A percentile compares a stretch with the other conserved stretches of the same genome.
These are phyloP conservation scores for Brachyrhaphis roseni DNA, from an alignment of 2,797 vertebrate species.

Conservation along the genomic window DNA sequence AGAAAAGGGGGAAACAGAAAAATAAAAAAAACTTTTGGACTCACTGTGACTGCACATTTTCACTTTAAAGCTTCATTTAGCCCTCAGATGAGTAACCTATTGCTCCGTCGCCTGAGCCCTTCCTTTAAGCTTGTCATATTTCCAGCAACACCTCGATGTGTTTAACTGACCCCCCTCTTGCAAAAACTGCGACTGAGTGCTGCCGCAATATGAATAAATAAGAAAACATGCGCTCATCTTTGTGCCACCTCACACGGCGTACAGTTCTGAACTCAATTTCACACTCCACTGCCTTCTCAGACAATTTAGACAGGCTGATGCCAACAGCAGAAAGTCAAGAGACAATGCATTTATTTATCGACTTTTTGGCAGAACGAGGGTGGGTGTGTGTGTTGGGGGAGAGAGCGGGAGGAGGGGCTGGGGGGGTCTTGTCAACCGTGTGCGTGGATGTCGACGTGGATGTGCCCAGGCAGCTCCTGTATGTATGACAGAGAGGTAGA, in stretches of 20 bases:
- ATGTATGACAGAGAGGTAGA: slow-evolving; percentile 66
- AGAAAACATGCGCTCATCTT: slow-evolving; percentile 77
- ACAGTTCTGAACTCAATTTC: slow-evolving; percentile 86
- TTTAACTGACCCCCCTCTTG: slow-evolving; percentile 70
- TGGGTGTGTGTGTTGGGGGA: background rate
- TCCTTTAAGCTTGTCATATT: slow-evolving; percentile 53
- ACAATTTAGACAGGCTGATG: slow-evolving; percentile 85
- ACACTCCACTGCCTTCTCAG: slow-evolving; percentile 81
- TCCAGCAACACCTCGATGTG: slow-evolving; percentile 50
- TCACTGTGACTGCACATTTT: slow-evolving; percentile 49
- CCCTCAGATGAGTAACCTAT: slow-evolving; percentile 46
- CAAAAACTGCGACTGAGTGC: slow-evolving; percentile 52
- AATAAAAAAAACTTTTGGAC: slow-evolving; percentile 27
- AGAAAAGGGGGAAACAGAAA: slow-evolving; percentile 7
- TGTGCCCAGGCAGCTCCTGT: slow-evolving; percentile 39
- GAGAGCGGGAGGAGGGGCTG: slow-evolving; percentile 27
- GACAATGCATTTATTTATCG: slow-evolving; percentile 83
- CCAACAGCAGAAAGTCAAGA: slow-evolving; percentile 82
- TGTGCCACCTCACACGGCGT: slow-evolving; percentile 63
- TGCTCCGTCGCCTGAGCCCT: slow-evolving; percentile 26
- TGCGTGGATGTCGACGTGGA: slow-evolving; percentile 32
- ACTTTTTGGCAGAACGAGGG: slow-evolving; percentile 72
- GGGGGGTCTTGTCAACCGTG: slow-evolving; percentile 66
- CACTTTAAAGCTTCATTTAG: slow-evolving; percentile 55
- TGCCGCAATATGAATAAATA: slow-evolving; percentile 78